These are phyloP conservation scores for Phoenicopterus ruber DNA, from an alignment of 2,113 vertebrate genomes.

Conservation along the genomic window DNA sequence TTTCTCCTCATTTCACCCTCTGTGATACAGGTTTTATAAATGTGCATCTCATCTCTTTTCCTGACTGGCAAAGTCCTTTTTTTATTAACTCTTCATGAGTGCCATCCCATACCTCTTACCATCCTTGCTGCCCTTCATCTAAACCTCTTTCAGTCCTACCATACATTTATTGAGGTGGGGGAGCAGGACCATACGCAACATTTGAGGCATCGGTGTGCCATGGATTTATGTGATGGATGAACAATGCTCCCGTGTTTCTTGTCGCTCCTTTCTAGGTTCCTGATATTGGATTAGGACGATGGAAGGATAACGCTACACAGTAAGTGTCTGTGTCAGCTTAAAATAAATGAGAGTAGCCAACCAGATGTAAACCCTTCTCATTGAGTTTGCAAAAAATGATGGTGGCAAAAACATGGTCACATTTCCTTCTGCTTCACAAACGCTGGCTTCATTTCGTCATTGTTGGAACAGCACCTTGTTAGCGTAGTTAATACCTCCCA, in stretches of 20 bases:
- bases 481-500: background rate
- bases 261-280: background rate
- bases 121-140: background rate
- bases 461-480: background rate
- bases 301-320: rapidly evolving
- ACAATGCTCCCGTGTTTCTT: background rate
- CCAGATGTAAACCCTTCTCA: background rate
- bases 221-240: background rate
- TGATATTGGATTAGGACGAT: background rate
- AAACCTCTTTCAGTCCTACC: background rate
- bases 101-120: background rate
- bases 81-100: background rate
- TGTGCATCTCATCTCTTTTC: background rate
- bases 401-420: background rate
- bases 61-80: background rate
- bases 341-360: background rate
- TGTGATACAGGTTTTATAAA: background rate
- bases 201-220: background rate
- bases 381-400: background rate
- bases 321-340: background rate
- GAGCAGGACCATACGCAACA: background rate
- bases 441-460: rapidly evolving
- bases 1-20: background rate
- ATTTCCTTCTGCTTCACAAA: background rate
- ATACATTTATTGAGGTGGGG: background rate